Evolutionary conservation across 1,140 invertebrate genomes (phyloP).

Genomic region (Drosophila nigrodunni): DNA sequence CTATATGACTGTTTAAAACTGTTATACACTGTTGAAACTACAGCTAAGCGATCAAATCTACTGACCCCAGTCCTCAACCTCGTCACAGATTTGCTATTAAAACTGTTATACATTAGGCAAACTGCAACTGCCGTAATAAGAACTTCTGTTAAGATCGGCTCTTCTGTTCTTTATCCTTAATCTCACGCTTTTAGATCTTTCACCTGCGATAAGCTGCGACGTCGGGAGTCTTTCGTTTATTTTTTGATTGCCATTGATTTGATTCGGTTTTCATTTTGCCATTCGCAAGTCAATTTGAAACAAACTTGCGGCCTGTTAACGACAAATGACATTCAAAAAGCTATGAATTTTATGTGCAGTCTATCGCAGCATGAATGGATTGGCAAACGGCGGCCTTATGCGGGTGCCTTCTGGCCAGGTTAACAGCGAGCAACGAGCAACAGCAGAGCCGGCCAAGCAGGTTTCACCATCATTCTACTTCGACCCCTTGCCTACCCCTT

Average conservation of each 20-base stretch:
- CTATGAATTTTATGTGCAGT: constrained; percentile 73
- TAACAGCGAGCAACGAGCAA: constrained; percentile 3
- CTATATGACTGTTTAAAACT: too few species aligned
- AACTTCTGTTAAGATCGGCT: neutral
- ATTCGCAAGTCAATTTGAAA: constrained; percentile 46
- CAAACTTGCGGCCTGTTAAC: constrained; percentile 70
- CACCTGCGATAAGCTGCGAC: neutral
- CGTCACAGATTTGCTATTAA: neutral
- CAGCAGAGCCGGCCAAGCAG: constrained; percentile 61
- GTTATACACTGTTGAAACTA: too few species aligned
- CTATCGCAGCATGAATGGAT: constrained; percentile 61
- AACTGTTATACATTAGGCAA: neutral
- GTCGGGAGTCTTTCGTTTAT: constrained; percentile 19
- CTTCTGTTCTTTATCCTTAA: neutral
- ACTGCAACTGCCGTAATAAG: neutral
- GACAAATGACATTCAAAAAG: constrained; percentile 78
- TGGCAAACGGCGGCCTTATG: constrained; percentile 51
- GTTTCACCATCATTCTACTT: constrained; percentile 43
- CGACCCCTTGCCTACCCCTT: neutral
- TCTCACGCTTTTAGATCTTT: constrained; percentile 7
- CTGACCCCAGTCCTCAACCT: too few species aligned
- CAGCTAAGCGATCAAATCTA: too few species aligned
- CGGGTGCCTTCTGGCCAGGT: constrained; percentile 57
- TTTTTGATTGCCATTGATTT: constrained; percentile 43
- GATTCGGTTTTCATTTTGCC: constrained; percentile 32